Conservation (phyloP, 2,888 invertebrate genomes). For the Leptodirus hochenwartii region DNA sequence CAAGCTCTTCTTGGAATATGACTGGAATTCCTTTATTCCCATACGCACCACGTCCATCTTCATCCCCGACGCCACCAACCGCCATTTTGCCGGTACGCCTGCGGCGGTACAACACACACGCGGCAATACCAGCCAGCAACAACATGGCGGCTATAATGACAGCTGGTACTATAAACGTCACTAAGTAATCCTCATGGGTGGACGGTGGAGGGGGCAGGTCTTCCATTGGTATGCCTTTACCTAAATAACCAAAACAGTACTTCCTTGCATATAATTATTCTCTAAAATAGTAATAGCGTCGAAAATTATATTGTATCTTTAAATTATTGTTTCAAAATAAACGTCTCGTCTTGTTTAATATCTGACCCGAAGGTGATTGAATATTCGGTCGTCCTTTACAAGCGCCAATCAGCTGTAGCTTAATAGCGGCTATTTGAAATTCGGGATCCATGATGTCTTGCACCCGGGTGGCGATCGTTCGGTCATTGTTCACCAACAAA, state of each 20-base stretch:
- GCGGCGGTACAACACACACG: conserved; percentile 72
- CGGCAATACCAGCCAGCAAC: conserved; percentile 68
- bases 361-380: too few species aligned
- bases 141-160: conserved; percentile 79
- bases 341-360: too few species aligned
- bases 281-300: too few species aligned
- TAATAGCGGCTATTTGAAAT: conserved; percentile 47
- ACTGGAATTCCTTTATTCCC: conserved; percentile 79
- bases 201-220: conserved; percentile 30
- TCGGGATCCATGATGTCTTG: conserved; percentile 51
- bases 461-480: conserved; percentile 36
- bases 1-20: conserved; percentile 92
- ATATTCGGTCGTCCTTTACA: conserved; percentile 29
- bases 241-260: too few species aligned
- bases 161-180: conserved; percentile 78
- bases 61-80: conserved; percentile 32
- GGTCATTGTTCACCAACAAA: conserved; percentile 46
- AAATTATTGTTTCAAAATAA: too few species aligned
- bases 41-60: conserved; percentile 68
- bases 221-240: too few species aligned
- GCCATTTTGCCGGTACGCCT: conserved; percentile 68
- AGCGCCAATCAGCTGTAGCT: conserved; percentile 38
- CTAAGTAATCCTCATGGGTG: conserved; percentile 41
- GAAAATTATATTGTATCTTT: too few species aligned
- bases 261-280: too few species aligned